Evolutionary conservation across 1,140 invertebrate genomes (phyloP).

Genomic region (Berghia stephanieae): DNA sequence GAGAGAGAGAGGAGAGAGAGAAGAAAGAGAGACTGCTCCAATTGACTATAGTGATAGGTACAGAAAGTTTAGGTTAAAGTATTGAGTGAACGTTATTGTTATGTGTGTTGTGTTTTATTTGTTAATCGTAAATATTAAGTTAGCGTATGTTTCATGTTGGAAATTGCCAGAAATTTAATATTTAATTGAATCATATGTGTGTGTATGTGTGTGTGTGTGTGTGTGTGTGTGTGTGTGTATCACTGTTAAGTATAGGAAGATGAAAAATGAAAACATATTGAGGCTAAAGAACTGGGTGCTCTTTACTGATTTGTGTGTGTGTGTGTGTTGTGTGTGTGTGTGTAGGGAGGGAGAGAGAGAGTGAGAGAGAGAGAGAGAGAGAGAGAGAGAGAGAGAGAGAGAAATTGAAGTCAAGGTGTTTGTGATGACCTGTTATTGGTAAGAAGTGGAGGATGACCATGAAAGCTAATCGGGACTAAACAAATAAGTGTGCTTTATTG

Average conservation of each 20-base stretch:
- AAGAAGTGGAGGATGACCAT: neutral
- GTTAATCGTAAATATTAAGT: no score
- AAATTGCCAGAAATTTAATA: no score
- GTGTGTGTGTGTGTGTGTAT: conserved; percentile 1
- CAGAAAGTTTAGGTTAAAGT: no score
- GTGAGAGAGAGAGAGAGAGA: conserved; percentile 12
- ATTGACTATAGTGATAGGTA: no score
- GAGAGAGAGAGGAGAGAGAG: conserved; percentile 18
- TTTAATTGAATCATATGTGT: no score
- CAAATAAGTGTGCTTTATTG: neutral
- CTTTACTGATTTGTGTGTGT: neutral
- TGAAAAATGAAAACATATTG: no score
- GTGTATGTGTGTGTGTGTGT: conserved; percentile 11
- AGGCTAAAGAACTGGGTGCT: no score
- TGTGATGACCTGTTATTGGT: neutral
- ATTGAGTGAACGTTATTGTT: no score
- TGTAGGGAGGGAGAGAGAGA: conserved; percentile 13
- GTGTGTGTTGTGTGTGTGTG: neutral
- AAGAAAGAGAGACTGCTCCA: conserved; percentile 19
- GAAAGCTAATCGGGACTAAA: neutral
- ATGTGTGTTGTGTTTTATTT: neutral
- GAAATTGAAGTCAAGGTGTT: neutral
- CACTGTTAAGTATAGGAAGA: neutral
- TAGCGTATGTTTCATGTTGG: no score
- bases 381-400: neutral